phyloP scores from a whole-genome alignment of 2,888 invertebrate genomes.

The Amphimallon solstitiale region DNA sequence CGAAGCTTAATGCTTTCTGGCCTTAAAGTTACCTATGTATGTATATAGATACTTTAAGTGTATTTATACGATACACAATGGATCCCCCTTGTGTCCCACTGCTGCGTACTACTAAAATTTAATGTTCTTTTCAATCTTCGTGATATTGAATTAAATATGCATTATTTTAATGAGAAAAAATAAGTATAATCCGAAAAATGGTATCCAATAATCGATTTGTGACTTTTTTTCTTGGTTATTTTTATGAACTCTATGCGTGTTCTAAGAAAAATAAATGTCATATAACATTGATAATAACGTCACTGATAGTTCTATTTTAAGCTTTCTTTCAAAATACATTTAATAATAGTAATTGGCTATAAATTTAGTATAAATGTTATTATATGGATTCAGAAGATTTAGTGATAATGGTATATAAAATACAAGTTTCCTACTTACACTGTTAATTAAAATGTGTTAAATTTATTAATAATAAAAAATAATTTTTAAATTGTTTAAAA shows the following conservation, averaged over 20 bases:
- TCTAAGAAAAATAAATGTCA: too few relatives aligned
- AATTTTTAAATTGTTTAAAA: too few relatives aligned
- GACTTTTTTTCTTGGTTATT: not conserved
- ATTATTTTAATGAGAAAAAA: slow-evolving; percentile 28
- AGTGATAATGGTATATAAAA: too few relatives aligned
- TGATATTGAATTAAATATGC: slow-evolving; percentile 30
- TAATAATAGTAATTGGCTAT: too few relatives aligned
- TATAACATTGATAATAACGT: too few relatives aligned
- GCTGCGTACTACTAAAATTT: slow-evolving; percentile 5
- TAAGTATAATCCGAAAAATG: slow-evolving; percentile 18
- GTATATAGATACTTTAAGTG: slow-evolving; percentile 1
- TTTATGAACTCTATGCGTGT: not conserved
- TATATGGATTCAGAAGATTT: too few relatives aligned
- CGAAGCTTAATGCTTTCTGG: slow-evolving; percentile 27
- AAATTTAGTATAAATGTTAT: too few relatives aligned
- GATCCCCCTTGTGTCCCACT: not conserved
- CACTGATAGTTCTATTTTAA: too few relatives aligned
- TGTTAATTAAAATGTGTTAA: too few relatives aligned
- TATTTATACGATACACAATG: slow-evolving; percentile 8
- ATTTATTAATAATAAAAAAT: too few relatives aligned
- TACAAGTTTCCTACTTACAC: too few relatives aligned
- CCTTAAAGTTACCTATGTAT: slow-evolving; percentile 3
- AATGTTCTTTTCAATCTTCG: not conserved
- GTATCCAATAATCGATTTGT: slow-evolving; percentile 18
- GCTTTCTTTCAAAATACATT: too few relatives aligned